These are phyloP conservation scores for Balaeniceps rex DNA, from an alignment of 2,113 vertebrate genomes.

Conservation along the genomic window DNA sequence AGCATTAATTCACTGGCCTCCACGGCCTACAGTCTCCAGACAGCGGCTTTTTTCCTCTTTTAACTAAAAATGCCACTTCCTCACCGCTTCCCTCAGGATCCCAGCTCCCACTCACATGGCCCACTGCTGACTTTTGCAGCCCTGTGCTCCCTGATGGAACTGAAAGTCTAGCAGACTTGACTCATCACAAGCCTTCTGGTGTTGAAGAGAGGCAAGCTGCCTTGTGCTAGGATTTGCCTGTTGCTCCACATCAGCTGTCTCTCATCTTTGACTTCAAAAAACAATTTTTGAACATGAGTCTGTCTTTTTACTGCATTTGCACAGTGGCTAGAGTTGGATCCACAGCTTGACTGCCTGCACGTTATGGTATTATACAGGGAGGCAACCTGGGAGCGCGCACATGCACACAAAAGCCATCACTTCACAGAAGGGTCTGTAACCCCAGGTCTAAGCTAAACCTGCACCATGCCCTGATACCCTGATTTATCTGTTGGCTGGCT, in stretches of 20 bases:
- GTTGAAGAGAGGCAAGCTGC: neutral
- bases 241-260: neutral
- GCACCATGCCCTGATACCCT: neutral
- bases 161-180: neutral
- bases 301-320: neutral
- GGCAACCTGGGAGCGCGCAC: neutral
- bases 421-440: neutral
- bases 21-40: neutral
- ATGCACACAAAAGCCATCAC: neutral
- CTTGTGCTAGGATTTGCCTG: neutral
- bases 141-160: neutral
- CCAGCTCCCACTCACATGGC: neutral
- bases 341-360: neutral
- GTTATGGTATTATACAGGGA: neutral
- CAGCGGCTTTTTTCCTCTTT: neutral
- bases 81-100: neutral
- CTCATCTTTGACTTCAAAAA: neutral
- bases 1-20: fast-evolving
- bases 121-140: neutral
- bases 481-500: neutral
- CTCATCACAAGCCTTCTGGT: neutral
- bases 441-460: neutral
- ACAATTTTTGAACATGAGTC: neutral
- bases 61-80: neutral
- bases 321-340: neutral